These are phyloP conservation scores for Bostrychus sinensis DNA, from an alignment of 2,113 vertebrate species.

Conservation along the genomic window DNA sequence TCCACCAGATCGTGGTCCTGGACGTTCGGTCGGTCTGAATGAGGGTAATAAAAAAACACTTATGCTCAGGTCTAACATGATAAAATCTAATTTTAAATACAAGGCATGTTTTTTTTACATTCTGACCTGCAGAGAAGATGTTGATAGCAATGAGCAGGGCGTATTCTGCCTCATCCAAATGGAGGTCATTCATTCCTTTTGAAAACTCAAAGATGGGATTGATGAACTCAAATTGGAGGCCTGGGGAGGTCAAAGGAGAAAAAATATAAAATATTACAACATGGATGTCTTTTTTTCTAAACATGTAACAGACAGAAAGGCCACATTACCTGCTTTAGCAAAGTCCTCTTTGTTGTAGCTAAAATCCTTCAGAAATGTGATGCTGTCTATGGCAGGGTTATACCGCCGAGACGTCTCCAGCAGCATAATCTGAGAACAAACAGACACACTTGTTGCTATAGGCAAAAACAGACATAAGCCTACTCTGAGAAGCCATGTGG, in stretches of 20 bases:
- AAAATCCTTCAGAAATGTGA: slow-evolving; percentile 96
- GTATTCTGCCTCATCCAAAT: slow-evolving; percentile 94
- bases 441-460: slow-evolving; percentile 7
- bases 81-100: background rate
- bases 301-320: background rate
- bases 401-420: slow-evolving; percentile 95
- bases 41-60: background rate
- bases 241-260: slow-evolving; percentile 64
- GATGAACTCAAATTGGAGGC: slow-evolving; percentile 97
- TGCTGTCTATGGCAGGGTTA: slow-evolving; percentile 92
- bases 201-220: slow-evolving; percentile 99
- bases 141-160: slow-evolving; percentile 97
- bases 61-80: background rate
- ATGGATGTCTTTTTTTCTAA: too few species aligned
- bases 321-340: slow-evolving; percentile 90
- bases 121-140: slow-evolving; percentile 96
- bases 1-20: slow-evolving; percentile 96
- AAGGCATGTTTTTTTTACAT: background rate
- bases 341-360: slow-evolving; percentile 98
- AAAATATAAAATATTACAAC: background rate
- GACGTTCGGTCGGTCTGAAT: slow-evolving; percentile 92
- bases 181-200: slow-evolving; percentile 96
- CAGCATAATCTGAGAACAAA: slow-evolving; percentile 90
- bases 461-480: too few species aligned
- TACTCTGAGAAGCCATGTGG: too few species aligned